Evolutionary conservation across 1,140 invertebrate genomes (phyloP).

Genomic region (Drosophila trapezifrons): DNA sequence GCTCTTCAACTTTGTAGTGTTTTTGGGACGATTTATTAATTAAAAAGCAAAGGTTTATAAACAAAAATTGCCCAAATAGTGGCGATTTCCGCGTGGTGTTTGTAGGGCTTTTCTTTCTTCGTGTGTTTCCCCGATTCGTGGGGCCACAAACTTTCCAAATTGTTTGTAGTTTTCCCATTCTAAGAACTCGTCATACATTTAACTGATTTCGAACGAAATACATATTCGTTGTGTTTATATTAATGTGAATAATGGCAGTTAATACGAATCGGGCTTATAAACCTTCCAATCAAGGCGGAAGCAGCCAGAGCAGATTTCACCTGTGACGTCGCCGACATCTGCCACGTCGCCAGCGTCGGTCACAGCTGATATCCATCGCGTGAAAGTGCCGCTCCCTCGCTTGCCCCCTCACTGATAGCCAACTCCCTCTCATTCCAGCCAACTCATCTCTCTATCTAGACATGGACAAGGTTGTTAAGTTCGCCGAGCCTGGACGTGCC

Average conservation of each 20-base stretch:
- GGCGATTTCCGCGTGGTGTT: not conserved
- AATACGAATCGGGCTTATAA: not conserved
- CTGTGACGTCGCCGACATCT: slow-evolving; percentile 48
- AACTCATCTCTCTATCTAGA: slow-evolving; percentile 43
- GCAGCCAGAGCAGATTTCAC: slow-evolving; percentile 44
- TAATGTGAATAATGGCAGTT: too few relatives aligned
- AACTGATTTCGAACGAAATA: not conserved
- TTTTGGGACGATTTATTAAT: slow-evolving; percentile 10
- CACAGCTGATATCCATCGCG: slow-evolving; percentile 32
- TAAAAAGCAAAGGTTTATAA: slow-evolving; percentile 6
- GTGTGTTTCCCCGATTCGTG: not conserved
- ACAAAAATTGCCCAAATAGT: not conserved
- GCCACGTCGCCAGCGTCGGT: slow-evolving; percentile 46
- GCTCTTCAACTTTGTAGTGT: not conserved
- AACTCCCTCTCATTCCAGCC: not conserved
- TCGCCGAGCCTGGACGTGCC: slow-evolving; percentile 96
- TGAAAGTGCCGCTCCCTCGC: slow-evolving; percentile 52
- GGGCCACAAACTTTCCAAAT: too few relatives aligned
- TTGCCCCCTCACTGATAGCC: slow-evolving; percentile 2
- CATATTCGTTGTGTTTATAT: not conserved
- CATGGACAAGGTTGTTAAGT: slow-evolving; percentile 99
- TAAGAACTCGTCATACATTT: not conserved
- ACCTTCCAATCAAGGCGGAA: not conserved
- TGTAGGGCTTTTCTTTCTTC: not conserved
- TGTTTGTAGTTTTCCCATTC: not conserved